Evolutionary conservation across 2,113 vertebrate species (phyloP), one percentile per base, ranked within the genome.

Genomic region (Rynchops niger): DNA sequence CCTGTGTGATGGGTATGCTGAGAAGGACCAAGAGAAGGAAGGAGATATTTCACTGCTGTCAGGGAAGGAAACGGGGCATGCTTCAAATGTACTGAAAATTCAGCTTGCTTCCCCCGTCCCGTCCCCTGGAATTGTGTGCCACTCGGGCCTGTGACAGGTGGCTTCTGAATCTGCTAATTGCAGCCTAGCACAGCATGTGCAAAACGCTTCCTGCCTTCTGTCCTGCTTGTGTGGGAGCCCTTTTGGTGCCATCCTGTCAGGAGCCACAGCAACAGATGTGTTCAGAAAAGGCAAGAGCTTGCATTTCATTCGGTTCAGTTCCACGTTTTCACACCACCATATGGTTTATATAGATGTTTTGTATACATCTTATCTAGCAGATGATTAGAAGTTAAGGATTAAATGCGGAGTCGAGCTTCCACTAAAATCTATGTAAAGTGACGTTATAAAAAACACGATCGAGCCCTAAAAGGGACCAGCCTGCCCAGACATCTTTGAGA

Each of bases 281-380:
- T 30, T 76, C 89, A 92, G 94, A 56, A 92, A 94, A 90, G 93
- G 86, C 83, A 58, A 80, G 93, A 86, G 96, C 73, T 65, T 38
- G 61, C 72, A 5, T 93, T 74, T 80, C 67, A 53, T 74, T 92
- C 58, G 26, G 83, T 55, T 80, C 49, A 3, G 50, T 53, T 70
- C 82, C 49, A 7, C 66, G 23, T 76, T 94, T 66, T 70, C 85
- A 26, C 49, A 21, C 88, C 83, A 52, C 91, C 85, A 87, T 74
- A 67, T 91, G 94, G 92, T 93, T 95, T 34, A 0, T 52, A 21
- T 86, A 90, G 88, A 58, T 62, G 47, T 59, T 62, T 79, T 96
- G 91, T 88, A 40, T 69, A 82, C 91, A 73, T 86, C 82, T 40
- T 12, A n/a, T 52, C 79, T 50, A 65, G 53, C 77, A 94, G 72